Base-by-base conservation (phyloP, 1,140 invertebrate genomes). In the Euwallacea similis region DNA sequence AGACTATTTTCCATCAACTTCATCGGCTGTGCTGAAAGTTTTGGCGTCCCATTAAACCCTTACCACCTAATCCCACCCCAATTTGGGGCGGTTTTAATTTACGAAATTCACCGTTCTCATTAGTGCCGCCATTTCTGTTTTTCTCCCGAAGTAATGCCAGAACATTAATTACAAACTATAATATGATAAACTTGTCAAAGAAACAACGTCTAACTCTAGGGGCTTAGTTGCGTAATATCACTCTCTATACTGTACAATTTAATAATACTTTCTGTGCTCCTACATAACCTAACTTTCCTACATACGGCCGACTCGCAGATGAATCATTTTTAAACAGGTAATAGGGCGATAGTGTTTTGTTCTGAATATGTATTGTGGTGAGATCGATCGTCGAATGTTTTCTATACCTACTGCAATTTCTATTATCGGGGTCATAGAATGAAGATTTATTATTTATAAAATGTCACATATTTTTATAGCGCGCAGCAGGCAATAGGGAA, bases 91-190 rank as follows among this genome's bases (percentile, higher is more conserved):
- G 47, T 50, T 50, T 50, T 50, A 50, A 50, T 54, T 64, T 56
- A 11, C 15, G 62, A 65, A 71, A 66, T 63, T 66, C 69, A 66
- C 62, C 44, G 60, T 71, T 71, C 21, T 53, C 62, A 11, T 66
- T 71, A 58, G 62, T 7, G 50, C 42, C 69, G 69, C 50, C 44
- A 41, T 59, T 65, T 66, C 33, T 69, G 21, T 33, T 33, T 13
- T 64, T 72, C 64, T 76, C 77, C 78, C 74, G 75, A 75, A 78
- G 60, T 74, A 75, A 74, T 77, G 79, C 79, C 79, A 80, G 79
- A 80, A 79, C 76, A 73, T 77, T 76, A 73, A 71, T 72, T 76
- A 79, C 74, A 80, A 79, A 79, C 77, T 80, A 80, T 80, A 33
- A 33, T 33, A 78, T 63, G 72, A 76, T 66, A 75, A 76, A 76